A percentile compares a stretch with the other conserved stretches of the same genome.
These are phyloP conservation scores for Silurus asotus DNA, from an alignment of 2,113 vertebrate species.

Conservation along the genomic window DNA sequence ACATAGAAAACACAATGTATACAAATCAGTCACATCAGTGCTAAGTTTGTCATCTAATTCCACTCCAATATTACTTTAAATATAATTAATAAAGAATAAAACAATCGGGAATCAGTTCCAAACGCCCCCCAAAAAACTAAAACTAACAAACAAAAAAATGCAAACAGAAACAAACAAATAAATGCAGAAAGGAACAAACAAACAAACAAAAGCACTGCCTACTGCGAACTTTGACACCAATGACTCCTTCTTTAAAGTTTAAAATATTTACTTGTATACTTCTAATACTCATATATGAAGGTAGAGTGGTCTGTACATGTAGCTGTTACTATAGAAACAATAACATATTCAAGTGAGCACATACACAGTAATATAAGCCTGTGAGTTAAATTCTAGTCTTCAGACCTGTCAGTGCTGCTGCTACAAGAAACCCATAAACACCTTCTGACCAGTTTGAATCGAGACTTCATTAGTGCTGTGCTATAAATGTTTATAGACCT, in stretches of 20 bases:
- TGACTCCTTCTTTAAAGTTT: too few species aligned
- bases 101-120: too few species aligned
- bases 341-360: neutral
- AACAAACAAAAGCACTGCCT: too few species aligned
- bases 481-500: constrained; percentile 3
- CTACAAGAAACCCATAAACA: neutral
- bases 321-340: neutral
- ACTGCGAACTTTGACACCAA: neutral
- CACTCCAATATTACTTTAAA: neutral
- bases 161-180: too few species aligned
- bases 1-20: neutral
- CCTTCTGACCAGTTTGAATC: neutral
- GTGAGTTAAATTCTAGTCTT: neutral
- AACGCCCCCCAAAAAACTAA: too few species aligned
- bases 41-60: neutral
- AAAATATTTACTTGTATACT: neutral
- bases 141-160: too few species aligned
- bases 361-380: neutral
- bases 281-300: neutral
- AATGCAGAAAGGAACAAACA: too few species aligned
- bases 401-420: neutral
- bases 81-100: neutral
- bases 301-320: neutral
- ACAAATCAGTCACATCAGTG: too few species aligned
- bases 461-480: neutral